Evolutionary conservation across 1,140 invertebrate species (phyloP), one percentile per base, ranked within the genome.

Genomic region (Hypsibius dujardini): DNA sequence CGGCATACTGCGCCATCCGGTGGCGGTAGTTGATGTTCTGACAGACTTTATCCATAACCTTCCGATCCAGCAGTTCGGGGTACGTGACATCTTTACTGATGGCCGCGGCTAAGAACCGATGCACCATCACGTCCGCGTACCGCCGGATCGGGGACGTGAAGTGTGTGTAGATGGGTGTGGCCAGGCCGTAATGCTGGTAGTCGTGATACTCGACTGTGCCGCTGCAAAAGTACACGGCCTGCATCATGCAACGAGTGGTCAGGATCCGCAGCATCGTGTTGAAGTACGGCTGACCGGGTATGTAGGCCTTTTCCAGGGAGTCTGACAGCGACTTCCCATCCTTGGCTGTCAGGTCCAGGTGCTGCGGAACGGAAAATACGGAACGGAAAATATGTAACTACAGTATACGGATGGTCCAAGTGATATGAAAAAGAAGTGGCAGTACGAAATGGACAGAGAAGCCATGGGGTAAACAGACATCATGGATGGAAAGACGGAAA

Each of bases 181-280:
- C 93, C 2, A 96, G 81, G 59, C 92, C 92, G 78, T 92, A 94
- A 81, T 95, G 92, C 75, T 87, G 88, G 78, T 86, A 98, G 15
- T 85, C 83, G 15, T 76, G 71, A 45, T 80, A 74, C 42, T 80
- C 76, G 7, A 89, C 79, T 73, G 89, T 90, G 3, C 95, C 95
- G 78, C 92, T 95, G 50, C 89, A 87, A 78, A 98, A 98, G 80
- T 98, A 99, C 0, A 97, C 86, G 0, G 96, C 96, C 80, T 98
- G 95, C 83, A 95, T 88, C 95, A 98, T 98, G 77, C 95, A 98
- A 1, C 95, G 84, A 0, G 95, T 98, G 0, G 95, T 90, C 76
- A 97, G 83, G 75, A 97, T 95, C 72, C 93, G 85, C 46, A 97
- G 81, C 87, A 98, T 90, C 0, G 87, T 92, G 79, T 93, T 94